A percentile compares a stretch with the other conserved stretches of the same genome.
These are phyloP conservation scores for Staurois parvus DNA, from an alignment of 2,797 vertebrate species.

Conservation along the genomic window DNA sequence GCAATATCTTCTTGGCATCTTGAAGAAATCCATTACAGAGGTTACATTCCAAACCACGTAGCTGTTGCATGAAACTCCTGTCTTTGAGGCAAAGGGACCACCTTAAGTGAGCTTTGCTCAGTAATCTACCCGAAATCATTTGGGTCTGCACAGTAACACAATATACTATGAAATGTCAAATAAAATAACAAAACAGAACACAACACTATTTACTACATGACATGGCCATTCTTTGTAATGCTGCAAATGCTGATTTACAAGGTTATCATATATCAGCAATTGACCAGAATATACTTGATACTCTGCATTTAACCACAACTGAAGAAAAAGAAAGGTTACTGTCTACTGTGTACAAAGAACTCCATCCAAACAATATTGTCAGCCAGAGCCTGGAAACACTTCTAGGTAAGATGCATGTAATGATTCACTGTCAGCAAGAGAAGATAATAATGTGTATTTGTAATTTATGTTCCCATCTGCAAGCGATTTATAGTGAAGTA, in stretches of 20 bases:
- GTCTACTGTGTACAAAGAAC: constrained; percentile 77
- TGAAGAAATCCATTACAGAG: constrained; percentile 15
- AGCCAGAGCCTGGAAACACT: constrained; percentile 72
- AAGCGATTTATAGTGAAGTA: background rate
- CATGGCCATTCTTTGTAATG: constrained; percentile 12
- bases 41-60: background rate
- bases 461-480: background rate
- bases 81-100: constrained; percentile 16
- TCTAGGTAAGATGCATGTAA: constrained; percentile 67
- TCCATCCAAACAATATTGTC: constrained; percentile 73
- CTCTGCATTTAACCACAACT: constrained; percentile 71
- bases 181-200: constrained; percentile 3
- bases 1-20: constrained; percentile 8
- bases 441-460: background rate
- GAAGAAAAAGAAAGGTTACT: constrained; percentile 77
- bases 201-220: background rate
- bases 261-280: constrained; percentile 77
- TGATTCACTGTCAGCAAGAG: background rate
- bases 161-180: constrained; percentile 3
- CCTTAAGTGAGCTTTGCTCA: constrained; percentile 16
- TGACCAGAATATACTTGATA: constrained; percentile 72
- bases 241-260: constrained; percentile 74
- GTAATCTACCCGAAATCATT: constrained; percentile 7
- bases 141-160: constrained; percentile 24
- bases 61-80: background rate